Conservation (phyloP, 2,797 vertebrate genomes). For the Chrosomus eos region DNA sequence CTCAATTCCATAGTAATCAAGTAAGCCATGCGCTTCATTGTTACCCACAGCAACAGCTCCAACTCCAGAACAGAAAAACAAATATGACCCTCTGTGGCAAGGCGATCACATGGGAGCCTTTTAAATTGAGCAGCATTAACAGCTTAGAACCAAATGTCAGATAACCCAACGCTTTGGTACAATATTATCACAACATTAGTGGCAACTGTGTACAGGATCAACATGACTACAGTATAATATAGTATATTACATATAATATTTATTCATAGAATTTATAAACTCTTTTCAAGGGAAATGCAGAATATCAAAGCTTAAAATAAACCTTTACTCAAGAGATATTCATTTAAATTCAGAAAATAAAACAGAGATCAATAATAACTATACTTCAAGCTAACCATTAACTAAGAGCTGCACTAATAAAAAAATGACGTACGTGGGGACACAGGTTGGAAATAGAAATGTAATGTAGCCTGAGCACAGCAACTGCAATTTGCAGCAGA, state of each 20-base stretch:
- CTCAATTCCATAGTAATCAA: slow-evolving; percentile 13
- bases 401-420: slow-evolving; percentile 18
- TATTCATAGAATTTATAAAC: not conserved
- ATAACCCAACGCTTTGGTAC: not conserved
- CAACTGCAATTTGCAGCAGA: no score
- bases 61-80: slow-evolving; percentile 30
- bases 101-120: slow-evolving; percentile 38
- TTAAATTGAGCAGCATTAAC: slow-evolving; percentile 8
- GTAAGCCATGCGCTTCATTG: not conserved
- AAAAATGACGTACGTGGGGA: not conserved
- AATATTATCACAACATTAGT: not conserved
- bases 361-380: slow-evolving; percentile 23
- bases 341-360: not conserved
- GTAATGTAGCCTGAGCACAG: not conserved
- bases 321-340: slow-evolving; percentile 8
- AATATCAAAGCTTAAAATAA: not conserved
- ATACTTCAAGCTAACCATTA: slow-evolving; percentile 41
- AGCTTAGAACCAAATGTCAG: slow-evolving; percentile 3
- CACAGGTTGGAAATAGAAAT: not conserved
- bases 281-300: not conserved
- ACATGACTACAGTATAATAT: not conserved
- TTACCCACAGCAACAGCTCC: slow-evolving; percentile 27
- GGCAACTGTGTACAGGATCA: not conserved
- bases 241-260: not conserved
- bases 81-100: slow-evolving; percentile 39